Percentiles rank a stretch among this genome's conserved stretches.
phyloP scores from a whole-genome alignment of 2,113 vertebrate genomes.

The Ailurus styani region DNA sequence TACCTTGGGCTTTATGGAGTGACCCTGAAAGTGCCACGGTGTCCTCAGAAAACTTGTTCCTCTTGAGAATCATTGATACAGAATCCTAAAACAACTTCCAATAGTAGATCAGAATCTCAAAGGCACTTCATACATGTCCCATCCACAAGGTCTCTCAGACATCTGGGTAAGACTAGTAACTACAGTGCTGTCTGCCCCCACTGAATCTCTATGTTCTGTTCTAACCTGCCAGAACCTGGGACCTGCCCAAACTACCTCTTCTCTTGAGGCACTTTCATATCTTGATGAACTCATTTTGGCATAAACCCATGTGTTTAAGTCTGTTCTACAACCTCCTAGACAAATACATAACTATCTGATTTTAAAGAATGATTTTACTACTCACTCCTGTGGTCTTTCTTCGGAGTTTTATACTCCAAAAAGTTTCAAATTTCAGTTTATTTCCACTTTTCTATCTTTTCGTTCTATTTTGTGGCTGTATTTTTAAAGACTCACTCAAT shows the following conservation, averaged over 20 bases:
- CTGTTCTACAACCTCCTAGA: background rate
- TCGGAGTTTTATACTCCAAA: background rate
- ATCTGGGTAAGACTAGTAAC: background rate
- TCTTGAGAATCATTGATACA: background rate
- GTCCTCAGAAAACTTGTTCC: background rate
- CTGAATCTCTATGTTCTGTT: background rate
- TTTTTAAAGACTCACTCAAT: conserved; percentile 30
- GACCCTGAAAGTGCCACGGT: background rate
- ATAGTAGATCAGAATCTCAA: background rate
- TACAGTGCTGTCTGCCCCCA: background rate
- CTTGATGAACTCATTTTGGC: background rate
- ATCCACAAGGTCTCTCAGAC: background rate
- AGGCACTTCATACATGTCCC: background rate
- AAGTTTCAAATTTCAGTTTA: background rate
- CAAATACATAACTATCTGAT: background rate
- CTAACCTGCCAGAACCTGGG: background rate
- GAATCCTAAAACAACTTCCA: background rate
- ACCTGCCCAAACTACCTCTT: background rate
- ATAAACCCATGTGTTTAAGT: background rate
- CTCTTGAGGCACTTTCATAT: background rate
- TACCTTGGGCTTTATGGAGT: background rate
- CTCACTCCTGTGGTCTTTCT: background rate
- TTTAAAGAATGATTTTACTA: background rate
- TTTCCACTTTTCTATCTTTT: background rate
- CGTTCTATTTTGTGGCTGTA: background rate